phyloP scores from a whole-genome alignment of 2,113 vertebrate genomes.

The Ahaetulla prasina region DNA sequence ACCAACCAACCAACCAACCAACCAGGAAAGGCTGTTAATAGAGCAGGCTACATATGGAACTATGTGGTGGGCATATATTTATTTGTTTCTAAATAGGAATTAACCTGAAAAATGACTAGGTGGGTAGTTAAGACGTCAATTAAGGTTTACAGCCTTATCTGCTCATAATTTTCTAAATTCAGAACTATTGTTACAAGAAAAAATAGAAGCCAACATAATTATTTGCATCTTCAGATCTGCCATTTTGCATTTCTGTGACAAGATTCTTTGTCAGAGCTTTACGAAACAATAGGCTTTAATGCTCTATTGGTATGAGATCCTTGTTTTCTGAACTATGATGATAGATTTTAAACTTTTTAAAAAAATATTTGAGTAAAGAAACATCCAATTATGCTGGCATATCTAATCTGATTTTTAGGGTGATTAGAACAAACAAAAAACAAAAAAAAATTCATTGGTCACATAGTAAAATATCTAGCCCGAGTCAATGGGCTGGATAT shows the following conservation, averaged over 20 bases:
- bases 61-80: background rate
- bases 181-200: background rate
- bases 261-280: background rate
- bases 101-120: background rate
- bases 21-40: background rate
- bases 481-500: background rate
- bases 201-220: background rate
- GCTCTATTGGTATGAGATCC: background rate
- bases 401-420: conserved; percentile 15
- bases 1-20: no score
- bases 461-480: background rate
- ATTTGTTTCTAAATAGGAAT: background rate
- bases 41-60: background rate
- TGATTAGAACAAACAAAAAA: conserved; percentile 39
- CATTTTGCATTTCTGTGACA: background rate
- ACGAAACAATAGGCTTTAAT: background rate
- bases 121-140: background rate
- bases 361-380: conserved; percentile 16
- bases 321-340: conserved; percentile 7
- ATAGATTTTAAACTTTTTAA: background rate
- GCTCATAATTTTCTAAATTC: background rate
- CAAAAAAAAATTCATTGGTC: conserved; percentile 20
- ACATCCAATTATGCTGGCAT: background rate
- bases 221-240: background rate
- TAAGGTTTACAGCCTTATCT: background rate